Conservation (phyloP, 1,140 invertebrate species). For the Cylas formicarius region DNA sequence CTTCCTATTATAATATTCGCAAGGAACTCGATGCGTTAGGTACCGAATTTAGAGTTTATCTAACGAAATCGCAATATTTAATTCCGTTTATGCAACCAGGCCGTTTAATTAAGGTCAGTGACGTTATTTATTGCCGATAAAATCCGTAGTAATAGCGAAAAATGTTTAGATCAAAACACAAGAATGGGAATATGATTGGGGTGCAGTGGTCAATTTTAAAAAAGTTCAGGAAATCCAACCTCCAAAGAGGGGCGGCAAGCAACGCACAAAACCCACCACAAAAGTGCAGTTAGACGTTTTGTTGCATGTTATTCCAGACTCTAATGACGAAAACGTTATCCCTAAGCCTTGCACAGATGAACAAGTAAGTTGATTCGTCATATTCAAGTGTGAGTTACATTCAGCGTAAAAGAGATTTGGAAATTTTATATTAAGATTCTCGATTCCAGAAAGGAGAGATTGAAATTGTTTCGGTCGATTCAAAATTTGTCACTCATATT, state of each 20-base stretch:
- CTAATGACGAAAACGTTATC: slow-evolving; percentile 44
- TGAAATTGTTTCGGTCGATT: slow-evolving; percentile 81
- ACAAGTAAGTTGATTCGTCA: slow-evolving; percentile 43
- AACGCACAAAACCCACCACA: slow-evolving; percentile 50
- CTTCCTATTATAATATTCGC: slow-evolving; percentile 77
- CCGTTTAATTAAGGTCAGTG: slow-evolving; percentile 75
- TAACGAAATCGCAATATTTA: slow-evolving; percentile 82
- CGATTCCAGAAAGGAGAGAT: slow-evolving; percentile 64
- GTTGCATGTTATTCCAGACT: slow-evolving; percentile 60
- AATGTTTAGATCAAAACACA: slow-evolving; percentile 70
- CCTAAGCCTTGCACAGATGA: slow-evolving; percentile 58
- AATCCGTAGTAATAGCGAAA: slow-evolving; percentile 21
- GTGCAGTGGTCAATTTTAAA: slow-evolving; percentile 88
- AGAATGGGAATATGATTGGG: slow-evolving; percentile 90
- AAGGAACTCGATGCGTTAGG: slow-evolving; percentile 71
- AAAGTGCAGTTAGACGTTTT: slow-evolving; percentile 76
- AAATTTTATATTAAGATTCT: slow-evolving; percentile 1
- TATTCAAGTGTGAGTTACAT: background rate
- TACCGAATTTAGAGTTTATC: slow-evolving; percentile 65
- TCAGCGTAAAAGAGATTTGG: background rate
- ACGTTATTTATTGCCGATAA: slow-evolving; percentile 6
- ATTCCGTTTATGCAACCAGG: slow-evolving; percentile 93
- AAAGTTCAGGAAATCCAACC: slow-evolving; percentile 51
- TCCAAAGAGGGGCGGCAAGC: slow-evolving; percentile 41
- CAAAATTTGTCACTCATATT: slow-evolving; percentile 76